Evolutionary conservation across 2,113 vertebrate species (phyloP).

Genomic region (Oenanthe oenanthe): DNA sequence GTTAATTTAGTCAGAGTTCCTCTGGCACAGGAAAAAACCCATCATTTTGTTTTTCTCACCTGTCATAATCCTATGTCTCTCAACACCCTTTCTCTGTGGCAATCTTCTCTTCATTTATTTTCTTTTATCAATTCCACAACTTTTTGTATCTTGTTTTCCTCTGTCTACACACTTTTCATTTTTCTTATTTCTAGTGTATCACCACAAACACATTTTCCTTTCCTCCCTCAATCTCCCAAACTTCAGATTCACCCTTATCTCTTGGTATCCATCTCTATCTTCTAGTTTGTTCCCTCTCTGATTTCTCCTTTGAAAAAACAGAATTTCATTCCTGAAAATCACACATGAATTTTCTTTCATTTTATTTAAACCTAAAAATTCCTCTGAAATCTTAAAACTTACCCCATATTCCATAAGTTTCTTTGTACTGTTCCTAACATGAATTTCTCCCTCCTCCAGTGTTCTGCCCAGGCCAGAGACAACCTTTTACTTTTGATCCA

Average conservation of each 20-base stretch:
- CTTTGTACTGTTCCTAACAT: background rate
- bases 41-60: slow-evolving; percentile 26
- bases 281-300: background rate
- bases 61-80: slow-evolving; percentile 9
- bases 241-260: background rate
- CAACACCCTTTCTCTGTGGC: background rate
- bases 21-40: background rate
- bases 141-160: background rate
- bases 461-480: background rate
- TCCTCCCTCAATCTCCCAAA: background rate
- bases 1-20: slow-evolving; percentile 23
- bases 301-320: background rate
- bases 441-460: background rate
- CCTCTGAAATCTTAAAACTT: background rate
- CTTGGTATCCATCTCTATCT: background rate
- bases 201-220: background rate
- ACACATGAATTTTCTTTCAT: background rate
- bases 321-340: background rate
- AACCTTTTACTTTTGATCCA: background rate
- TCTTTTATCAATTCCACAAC: background rate
- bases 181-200: background rate
- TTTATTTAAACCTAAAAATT: background rate
- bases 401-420: background rate
- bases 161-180: background rate
- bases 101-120: background rate